A percentile compares a stretch with the other conserved stretches of the same genome.
Conservation (phyloP, 2,797 vertebrate species). For the Cyprinodon diabolis region DNA sequence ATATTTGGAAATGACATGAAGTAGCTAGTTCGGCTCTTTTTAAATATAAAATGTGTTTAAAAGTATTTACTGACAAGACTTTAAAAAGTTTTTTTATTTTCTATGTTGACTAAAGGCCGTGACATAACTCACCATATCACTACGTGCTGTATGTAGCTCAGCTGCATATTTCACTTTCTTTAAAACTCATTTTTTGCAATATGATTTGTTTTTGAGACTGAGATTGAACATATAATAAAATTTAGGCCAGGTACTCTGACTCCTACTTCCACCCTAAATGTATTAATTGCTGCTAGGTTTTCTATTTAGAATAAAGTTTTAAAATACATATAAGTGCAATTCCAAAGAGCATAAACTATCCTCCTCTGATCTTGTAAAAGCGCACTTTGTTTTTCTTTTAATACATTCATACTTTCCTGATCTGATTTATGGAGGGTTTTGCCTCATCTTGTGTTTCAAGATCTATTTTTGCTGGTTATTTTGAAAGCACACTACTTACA, state of each 20-base stretch:
- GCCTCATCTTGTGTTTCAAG: neutral
- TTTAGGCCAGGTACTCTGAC: neutral
- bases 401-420: conserved; percentile 3
- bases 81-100: neutral
- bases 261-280: conserved; percentile 4
- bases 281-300: conserved; percentile 9
- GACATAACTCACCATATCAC: too few species aligned
- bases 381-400: neutral
- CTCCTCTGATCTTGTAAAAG: conserved; percentile 2
- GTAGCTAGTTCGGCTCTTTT: neutral
- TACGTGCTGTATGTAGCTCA: too few species aligned
- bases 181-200: too few species aligned
- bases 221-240: too few species aligned
- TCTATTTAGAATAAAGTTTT: neutral
- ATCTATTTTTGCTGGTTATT: conserved; percentile 15
- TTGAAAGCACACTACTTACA: conserved; percentile 19
- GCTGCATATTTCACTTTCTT: too few species aligned
- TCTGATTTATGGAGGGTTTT: neutral
- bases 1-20: neutral
- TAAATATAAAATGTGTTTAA: too few species aligned
- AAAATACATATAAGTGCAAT: conserved; percentile 3
- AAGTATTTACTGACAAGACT: too few species aligned
- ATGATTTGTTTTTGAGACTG: too few species aligned
- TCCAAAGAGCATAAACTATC: conserved; percentile 18
- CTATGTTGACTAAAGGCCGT: neutral